Evolutionary conservation across 2,888 invertebrate species (phyloP).

Genomic region (Augiades crinisus): DNA sequence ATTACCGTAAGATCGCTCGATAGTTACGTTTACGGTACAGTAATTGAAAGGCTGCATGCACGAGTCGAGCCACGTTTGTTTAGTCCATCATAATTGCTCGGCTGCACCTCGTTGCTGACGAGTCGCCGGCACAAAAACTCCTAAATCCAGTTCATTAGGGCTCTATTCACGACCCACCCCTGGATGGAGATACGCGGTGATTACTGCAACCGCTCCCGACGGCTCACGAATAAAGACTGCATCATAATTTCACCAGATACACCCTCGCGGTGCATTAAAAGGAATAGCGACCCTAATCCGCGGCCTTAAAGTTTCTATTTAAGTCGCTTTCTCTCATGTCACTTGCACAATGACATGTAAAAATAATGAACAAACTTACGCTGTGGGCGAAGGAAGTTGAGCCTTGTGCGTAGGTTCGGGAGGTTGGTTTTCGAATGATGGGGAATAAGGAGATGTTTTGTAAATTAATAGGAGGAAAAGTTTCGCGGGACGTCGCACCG

Average conservation of each 20-base stretch:
- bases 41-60: conserved; percentile 59
- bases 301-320: conserved; percentile 56
- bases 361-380: conserved; percentile 80
- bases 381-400: conserved; percentile 50
- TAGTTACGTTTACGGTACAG: conserved; percentile 39
- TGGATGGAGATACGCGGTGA: conserved; percentile 81
- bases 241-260: conserved; percentile 81
- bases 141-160: conserved; percentile 82
- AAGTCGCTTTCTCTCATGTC: conserved; percentile 51
- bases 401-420: conserved; percentile 48
- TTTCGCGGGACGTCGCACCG: conserved; percentile 74
- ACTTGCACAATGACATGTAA: conserved; percentile 81
- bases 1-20: conserved; percentile 39
- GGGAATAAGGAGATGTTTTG: conserved; percentile 66
- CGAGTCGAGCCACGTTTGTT: conserved; percentile 64
- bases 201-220: conserved; percentile 82
- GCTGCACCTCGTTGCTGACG: conserved; percentile 75
- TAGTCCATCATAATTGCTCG: conserved; percentile 77
- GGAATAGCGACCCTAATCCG: conserved; percentile 58
- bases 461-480: conserved; percentile 81
- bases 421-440: conserved; percentile 51
- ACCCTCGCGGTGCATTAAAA: conserved; percentile 54
- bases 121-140: conserved; percentile 78
- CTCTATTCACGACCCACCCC: conserved; percentile 79
- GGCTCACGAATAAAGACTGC: conserved; percentile 82